phyloP scores from a whole-genome alignment of 2,888 invertebrate genomes.

The Mamestra brassicae region DNA sequence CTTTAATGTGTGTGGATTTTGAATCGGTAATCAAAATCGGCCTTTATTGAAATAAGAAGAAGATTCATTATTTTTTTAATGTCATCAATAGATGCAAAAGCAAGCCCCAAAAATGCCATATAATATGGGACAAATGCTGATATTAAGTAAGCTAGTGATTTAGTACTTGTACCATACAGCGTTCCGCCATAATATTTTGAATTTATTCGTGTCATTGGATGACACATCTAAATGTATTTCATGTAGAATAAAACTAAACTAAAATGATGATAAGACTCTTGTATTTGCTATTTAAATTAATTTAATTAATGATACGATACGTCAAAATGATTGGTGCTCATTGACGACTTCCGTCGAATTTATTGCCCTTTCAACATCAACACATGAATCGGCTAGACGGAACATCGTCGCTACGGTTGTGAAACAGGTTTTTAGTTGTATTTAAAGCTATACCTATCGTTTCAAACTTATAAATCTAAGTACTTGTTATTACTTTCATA shows the following conservation, averaged over 20 bases:
- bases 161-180: not conserved
- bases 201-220: not conserved
- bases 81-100: not conserved
- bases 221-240: not conserved
- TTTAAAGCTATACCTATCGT: constrained; percentile 47
- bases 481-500: constrained; percentile 60
- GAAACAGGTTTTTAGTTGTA: constrained; percentile 52
- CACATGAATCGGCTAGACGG: constrained; percentile 4
- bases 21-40: not conserved
- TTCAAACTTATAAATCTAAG: constrained; percentile 50
- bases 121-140: no score
- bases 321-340: not conserved
- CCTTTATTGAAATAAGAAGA: not conserved
- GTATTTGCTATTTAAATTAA: not conserved
- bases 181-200: not conserved
- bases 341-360: not conserved
- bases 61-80: not conserved
- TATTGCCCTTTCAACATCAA: not conserved
- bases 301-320: not conserved
- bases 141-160: not conserved
- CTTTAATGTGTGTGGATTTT: constrained; percentile 11
- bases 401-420: constrained; percentile 31
- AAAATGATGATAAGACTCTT: not conserved
- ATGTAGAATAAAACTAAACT: not conserved
- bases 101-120: not conserved